A percentile compares a stretch with the other conserved stretches of the same genome.
Evolutionary conservation across 1,140 invertebrate species (phyloP).

Genomic region (Aricia agestis): DNA sequence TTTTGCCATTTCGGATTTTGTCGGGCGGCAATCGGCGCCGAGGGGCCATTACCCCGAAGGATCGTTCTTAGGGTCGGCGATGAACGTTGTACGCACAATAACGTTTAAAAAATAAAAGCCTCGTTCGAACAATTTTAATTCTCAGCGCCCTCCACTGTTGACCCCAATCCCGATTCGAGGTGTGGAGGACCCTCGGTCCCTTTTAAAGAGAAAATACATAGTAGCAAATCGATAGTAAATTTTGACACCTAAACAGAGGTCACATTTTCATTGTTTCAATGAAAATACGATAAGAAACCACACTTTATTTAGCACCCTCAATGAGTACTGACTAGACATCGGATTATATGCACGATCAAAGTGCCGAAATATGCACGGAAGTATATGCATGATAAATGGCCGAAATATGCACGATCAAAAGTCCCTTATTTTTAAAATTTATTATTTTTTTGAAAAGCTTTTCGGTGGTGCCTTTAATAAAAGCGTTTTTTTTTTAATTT

Average conservation of each 20-base stretch:
- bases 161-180: not conserved
- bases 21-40: conserved; percentile 16
- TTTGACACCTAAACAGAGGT: not conserved
- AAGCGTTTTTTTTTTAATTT: too few species aligned
- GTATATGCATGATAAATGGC: too few species aligned
- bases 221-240: not conserved
- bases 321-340: too few species aligned
- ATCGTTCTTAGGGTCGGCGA: conserved; percentile 11
- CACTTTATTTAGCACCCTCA: too few species aligned
- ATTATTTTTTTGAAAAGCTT: too few species aligned
- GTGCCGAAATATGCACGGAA: too few species aligned
- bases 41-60: conserved; percentile 29
- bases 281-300: not conserved
- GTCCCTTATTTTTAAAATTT: too few species aligned
- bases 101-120: not conserved
- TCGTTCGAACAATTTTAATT: not conserved
- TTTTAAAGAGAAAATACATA: not conserved
- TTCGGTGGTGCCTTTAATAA: too few species aligned
- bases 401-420: too few species aligned
- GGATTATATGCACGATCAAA: too few species aligned
- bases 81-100: not conserved
- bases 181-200: not conserved
- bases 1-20: conserved; percentile 22
- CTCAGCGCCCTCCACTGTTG: not conserved
- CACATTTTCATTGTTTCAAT: not conserved